Percentiles rank a stretch among this genome's conserved stretches.
These are phyloP conservation scores for Lophochroa leadbeateri DNA, from an alignment of 2,113 vertebrate genomes.

Conservation along the genomic window DNA sequence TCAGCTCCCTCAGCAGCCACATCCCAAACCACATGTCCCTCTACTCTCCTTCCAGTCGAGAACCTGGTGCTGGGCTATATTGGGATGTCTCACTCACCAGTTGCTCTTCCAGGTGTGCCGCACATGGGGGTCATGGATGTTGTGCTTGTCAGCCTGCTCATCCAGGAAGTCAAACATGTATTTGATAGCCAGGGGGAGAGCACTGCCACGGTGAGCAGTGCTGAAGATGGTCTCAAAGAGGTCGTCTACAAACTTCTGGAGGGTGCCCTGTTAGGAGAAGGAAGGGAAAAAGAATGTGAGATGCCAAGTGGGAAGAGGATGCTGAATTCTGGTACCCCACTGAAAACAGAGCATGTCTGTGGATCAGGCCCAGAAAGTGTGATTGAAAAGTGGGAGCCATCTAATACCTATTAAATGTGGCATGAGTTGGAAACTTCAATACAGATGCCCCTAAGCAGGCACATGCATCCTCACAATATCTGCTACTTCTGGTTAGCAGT, in stretches of 20 bases:
- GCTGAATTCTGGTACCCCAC: not conserved
- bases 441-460: not conserved
- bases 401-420: no score
- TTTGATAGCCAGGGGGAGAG: slow-evolving; percentile 96
- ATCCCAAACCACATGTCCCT: not conserved
- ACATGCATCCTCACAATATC: not conserved
- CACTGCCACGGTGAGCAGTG: slow-evolving; percentile 94
- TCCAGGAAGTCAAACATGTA: slow-evolving; percentile 99
- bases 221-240: slow-evolving; percentile 99
- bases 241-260: slow-evolving; percentile 98
- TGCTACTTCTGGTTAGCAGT: not conserved
- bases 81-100: slow-evolving; percentile 82
- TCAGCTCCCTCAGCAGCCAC: not conserved
- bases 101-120: slow-evolving; percentile 99
- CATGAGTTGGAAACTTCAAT: not conserved
- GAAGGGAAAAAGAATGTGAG: not conserved
- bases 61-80: not conserved
- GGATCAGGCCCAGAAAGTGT: not conserved
- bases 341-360: not conserved
- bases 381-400: not conserved
- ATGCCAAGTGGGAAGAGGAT: not conserved
- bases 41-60: not conserved
- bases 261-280: slow-evolving; percentile 82
- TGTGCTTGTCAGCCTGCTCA: slow-evolving; percentile 96
- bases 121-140: slow-evolving; percentile 95